phyloP scores from a whole-genome alignment of 2,888 invertebrate species.

The Cordylochernes scorpioides region DNA sequence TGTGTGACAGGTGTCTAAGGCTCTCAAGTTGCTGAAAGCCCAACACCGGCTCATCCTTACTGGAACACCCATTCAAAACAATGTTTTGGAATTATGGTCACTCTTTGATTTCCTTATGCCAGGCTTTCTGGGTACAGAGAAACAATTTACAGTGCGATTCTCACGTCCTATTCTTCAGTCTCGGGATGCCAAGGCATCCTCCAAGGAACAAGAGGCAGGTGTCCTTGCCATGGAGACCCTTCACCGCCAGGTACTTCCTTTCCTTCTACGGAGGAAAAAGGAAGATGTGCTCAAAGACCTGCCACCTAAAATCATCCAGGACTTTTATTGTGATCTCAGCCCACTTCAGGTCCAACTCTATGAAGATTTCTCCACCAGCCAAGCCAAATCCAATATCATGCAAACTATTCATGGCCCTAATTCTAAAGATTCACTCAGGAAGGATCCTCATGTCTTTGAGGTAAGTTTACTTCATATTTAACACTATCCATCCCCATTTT shows the following conservation, averaged over 20 bases:
- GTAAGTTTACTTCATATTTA: too few relatives aligned
- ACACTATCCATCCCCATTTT: too few relatives aligned
- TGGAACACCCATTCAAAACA: constrained; percentile 90
- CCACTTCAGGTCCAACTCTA: constrained; percentile 57
- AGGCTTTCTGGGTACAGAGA: constrained; percentile 81
- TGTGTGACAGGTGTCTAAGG: constrained; percentile 39
- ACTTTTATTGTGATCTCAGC: constrained; percentile 90
- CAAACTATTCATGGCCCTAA: too few relatives aligned
- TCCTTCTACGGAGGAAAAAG: constrained; percentile 74
- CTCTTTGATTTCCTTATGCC: constrained; percentile 98
- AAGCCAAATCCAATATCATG: constrained; percentile 24
- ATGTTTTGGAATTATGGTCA: constrained; percentile 91
- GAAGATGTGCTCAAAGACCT: constrained; percentile 87
- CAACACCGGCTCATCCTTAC: constrained; percentile 80
- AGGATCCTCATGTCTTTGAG: too few relatives aligned
- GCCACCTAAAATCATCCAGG: constrained; percentile 95
- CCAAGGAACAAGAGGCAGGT: constrained; percentile 53
- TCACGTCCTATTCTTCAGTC: constrained; percentile 63
- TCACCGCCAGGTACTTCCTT: constrained; percentile 75
- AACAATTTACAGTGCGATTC: constrained; percentile 57
- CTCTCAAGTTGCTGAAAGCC: constrained; percentile 58
- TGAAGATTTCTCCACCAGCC: constrained; percentile 65
- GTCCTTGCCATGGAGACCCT: constrained; percentile 73
- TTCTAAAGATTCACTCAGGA: too few relatives aligned
- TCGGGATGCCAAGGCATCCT: constrained; percentile 59